Percentiles rank a stretch among this genome's conserved stretches.
Evolutionary conservation across 2,888 invertebrate species (phyloP).

Genomic region (Agrochola circellaris): DNA sequence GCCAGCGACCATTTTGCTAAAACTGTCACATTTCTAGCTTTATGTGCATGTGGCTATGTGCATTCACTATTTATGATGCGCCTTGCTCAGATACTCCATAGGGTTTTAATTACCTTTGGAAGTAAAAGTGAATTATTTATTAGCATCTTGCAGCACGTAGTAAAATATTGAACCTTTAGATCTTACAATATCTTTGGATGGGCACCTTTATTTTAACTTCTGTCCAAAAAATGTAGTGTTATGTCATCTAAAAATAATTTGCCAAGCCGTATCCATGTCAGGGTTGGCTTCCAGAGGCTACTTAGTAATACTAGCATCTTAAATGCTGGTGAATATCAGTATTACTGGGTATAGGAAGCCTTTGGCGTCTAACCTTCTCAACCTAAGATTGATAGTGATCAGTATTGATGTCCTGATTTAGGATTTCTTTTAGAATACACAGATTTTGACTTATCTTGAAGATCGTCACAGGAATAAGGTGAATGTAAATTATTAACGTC

Average conservation of each 20-base stretch:
- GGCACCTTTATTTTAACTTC: not conserved
- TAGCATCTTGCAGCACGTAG: not conserved
- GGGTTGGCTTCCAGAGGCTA: not conserved
- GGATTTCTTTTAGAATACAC: not conserved
- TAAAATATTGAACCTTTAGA: too few relatives aligned
- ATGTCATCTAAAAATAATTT: not conserved
- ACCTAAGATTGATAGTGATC: not conserved
- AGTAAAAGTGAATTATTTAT: conserved; percentile 30
- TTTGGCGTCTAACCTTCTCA: not conserved
- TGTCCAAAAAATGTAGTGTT: too few relatives aligned
- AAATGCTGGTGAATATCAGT: not conserved
- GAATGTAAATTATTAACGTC: not conserved
- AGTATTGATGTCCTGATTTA: not conserved
- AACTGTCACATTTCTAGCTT: conserved; percentile 51
- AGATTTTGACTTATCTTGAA: not conserved
- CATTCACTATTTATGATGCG: conserved; percentile 44
- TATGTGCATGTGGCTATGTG: conserved; percentile 6
- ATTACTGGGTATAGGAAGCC: not conserved
- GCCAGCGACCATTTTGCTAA: conserved; percentile 44
- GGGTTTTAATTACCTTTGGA: conserved; percentile 33
- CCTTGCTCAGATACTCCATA: not conserved
- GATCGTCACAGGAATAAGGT: not conserved
- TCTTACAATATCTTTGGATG: not conserved
- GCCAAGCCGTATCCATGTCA: not conserved
- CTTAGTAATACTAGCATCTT: not conserved